phyloP scores from a whole-genome alignment of 2,113 vertebrate genomes.

The Chlamydotis undulata region DNA sequence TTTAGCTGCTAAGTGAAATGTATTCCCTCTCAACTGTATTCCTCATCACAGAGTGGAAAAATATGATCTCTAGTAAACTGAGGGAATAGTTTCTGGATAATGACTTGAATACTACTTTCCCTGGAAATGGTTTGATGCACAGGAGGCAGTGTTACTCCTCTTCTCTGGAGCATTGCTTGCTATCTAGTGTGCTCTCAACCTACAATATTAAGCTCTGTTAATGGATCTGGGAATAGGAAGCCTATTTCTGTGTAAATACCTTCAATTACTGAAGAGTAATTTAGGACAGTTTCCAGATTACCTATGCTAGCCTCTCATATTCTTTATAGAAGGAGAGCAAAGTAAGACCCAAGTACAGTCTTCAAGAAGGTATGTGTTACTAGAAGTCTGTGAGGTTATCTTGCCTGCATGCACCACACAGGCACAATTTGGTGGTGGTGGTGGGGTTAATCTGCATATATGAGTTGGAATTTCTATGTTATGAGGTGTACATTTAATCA shows the following conservation, averaged over 20 bases:
- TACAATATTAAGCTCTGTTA: background rate
- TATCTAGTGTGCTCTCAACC: background rate
- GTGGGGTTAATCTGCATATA: background rate
- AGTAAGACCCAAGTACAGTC: background rate
- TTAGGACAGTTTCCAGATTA: background rate
- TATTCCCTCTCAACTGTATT: background rate
- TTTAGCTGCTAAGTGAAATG: background rate
- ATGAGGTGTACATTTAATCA: background rate
- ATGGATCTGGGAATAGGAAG: background rate
- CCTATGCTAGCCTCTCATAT: background rate
- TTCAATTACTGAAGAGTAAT: background rate
- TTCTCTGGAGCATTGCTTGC: background rate
- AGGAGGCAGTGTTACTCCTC: background rate
- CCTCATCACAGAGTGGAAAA: background rate
- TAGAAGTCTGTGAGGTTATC: background rate
- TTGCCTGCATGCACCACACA: background rate
- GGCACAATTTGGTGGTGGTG: background rate
- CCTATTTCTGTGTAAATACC: background rate
- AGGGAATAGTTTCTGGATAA: background rate
- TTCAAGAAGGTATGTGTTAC: background rate
- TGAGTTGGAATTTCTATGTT: background rate
- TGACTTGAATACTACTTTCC: slow-evolving; percentile 13
- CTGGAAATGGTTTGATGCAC: background rate
- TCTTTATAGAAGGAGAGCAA: background rate
- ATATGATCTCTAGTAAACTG: background rate